A percentile compares a stretch with the other conserved stretches of the same genome.
Evolutionary conservation across 2,113 vertebrate genomes (phyloP).

Genomic region (Elachura formosa): DNA sequence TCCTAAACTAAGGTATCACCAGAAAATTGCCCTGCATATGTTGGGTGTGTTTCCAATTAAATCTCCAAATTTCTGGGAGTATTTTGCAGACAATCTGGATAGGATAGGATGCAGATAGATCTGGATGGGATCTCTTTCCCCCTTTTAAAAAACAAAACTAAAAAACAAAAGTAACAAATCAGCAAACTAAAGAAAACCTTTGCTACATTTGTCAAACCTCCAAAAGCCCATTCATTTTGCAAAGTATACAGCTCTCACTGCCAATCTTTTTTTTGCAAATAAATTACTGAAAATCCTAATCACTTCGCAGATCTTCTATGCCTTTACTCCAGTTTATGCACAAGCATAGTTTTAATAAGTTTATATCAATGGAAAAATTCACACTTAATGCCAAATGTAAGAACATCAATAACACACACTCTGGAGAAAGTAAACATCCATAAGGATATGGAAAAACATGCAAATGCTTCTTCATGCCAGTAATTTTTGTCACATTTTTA

Average conservation of each 20-base stretch:
- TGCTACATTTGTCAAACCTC: neutral
- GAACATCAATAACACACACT: neutral
- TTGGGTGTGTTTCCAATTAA: neutral
- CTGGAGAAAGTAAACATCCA: neutral
- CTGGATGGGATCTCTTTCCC: neutral
- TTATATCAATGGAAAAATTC: neutral
- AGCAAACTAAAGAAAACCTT: neutral
- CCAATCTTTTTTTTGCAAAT: neutral
- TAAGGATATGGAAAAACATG: neutral
- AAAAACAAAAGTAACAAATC: neutral
- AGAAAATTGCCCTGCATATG: neutral
- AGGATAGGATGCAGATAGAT: no score
- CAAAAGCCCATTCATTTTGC: neutral
- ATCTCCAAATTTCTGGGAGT: neutral
- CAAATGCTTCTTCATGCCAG: neutral
- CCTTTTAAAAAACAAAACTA: neutral
- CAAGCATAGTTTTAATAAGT: neutral
- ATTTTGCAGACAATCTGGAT: neutral
- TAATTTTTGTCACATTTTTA: neutral
- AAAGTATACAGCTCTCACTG: neutral
- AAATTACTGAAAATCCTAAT: neutral
- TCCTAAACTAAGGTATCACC: neutral
- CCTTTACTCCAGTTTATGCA: neutral
- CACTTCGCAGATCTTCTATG: neutral
- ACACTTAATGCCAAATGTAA: neutral